Percentiles rank a stretch among this genome's conserved stretches.
Conservation (phyloP, 2,797 vertebrate species). For the Thripadectes ignobilis region DNA sequence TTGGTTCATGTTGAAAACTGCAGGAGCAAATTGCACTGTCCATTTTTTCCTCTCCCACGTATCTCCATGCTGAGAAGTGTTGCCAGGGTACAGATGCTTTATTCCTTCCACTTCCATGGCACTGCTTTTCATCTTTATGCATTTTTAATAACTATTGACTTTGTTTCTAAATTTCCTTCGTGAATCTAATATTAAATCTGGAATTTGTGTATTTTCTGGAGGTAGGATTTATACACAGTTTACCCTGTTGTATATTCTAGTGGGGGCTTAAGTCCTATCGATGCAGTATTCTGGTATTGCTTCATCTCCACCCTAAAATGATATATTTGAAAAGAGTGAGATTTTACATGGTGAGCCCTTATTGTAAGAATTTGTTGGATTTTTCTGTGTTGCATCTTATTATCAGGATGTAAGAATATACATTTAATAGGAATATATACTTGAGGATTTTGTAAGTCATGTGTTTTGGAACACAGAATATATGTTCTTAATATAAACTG, state of each 20-base stretch:
- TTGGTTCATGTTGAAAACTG: background rate
- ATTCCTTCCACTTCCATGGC: background rate
- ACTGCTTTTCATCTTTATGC: background rate
- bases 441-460: background rate
- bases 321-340: background rate
- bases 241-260: background rate
- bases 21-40: background rate
- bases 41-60: background rate
- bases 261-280: background rate
- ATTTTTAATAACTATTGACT: slow-evolving; percentile 25
- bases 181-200: slow-evolving; percentile 24
- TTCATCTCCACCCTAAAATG: background rate
- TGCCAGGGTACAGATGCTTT: background rate
- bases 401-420: background rate
- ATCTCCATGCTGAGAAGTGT: background rate
- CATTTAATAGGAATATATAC: background rate
- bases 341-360: background rate
- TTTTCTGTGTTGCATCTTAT: slow-evolving; percentile 8
- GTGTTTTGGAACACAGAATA: background rate
- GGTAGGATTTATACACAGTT: background rate
- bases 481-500: background rate
- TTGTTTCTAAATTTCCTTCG: slow-evolving; percentile 42
- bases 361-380: slow-evolving; percentile 20
- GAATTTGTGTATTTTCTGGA: background rate
- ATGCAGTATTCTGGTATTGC: background rate